Conservation (phyloP, 2,113 vertebrate genomes). For the Toxotes jaculatrix region DNA sequence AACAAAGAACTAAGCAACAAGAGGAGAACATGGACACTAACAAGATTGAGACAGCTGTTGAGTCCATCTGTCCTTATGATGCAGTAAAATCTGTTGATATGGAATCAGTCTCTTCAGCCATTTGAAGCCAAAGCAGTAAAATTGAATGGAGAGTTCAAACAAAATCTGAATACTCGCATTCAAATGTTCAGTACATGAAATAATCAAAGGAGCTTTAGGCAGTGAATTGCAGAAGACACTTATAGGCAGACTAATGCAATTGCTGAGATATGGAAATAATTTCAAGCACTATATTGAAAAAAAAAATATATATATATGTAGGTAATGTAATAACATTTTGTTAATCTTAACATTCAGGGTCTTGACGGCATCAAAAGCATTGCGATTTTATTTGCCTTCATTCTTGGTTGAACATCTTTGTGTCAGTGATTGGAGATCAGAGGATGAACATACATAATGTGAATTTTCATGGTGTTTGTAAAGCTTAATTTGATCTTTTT, state of each 20-base stretch:
- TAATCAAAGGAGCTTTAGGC: constrained; percentile 9
- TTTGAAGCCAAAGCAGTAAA: constrained; percentile 26
- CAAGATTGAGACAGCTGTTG: constrained; percentile 51
- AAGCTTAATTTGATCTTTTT: background rate
- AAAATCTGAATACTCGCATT: constrained; percentile 26
- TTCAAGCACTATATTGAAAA: background rate
- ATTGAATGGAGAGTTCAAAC: constrained; percentile 25
- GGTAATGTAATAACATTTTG: background rate
- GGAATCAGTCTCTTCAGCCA: constrained; percentile 11
- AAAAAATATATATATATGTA: background rate
- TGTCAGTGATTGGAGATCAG: background rate
- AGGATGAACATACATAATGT: background rate
- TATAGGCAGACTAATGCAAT: background rate
- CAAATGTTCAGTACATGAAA: constrained; percentile 15
- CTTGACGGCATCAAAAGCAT: background rate
- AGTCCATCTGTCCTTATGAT: constrained; percentile 63
- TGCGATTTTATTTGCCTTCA: background rate
- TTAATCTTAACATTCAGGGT: background rate
- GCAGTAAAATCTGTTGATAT: constrained; percentile 48
- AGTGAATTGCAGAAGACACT: background rate
- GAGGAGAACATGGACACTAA: constrained; percentile 41
- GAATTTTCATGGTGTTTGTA: background rate
- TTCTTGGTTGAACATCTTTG: background rate
- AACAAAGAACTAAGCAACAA: constrained; percentile 48
- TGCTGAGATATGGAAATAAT: background rate